A percentile compares a stretch with the other conserved stretches of the same genome.
Evolutionary conservation across 2,888 invertebrate genomes (phyloP).

Genomic region (Neoaliturus tenellus): DNA sequence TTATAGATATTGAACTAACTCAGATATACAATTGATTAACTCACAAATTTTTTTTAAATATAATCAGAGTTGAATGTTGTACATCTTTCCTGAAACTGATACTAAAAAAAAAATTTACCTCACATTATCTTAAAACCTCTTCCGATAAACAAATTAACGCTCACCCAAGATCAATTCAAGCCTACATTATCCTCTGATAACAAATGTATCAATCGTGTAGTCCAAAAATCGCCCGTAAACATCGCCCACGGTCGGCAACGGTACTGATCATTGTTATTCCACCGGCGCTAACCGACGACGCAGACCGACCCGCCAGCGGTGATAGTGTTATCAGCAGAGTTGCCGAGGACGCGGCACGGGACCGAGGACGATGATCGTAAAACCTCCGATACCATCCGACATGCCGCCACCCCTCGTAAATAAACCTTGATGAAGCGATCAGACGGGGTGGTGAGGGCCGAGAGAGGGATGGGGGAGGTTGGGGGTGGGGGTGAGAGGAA

Average conservation of each 20-base stretch:
- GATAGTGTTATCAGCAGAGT: neutral
- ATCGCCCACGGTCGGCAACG: neutral
- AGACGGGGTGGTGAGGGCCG: neutral
- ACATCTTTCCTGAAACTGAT: too few relatives aligned
- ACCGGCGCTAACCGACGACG: too few relatives aligned
- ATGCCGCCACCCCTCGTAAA: neutral
- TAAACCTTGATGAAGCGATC: neutral
- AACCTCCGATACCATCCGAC: constrained; percentile 14
- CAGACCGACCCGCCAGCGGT: neutral
- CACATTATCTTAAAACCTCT: too few relatives aligned
- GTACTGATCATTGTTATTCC: neutral
- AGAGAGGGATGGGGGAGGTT: neutral
- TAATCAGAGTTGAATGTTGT: too few relatives aligned
- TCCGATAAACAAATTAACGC: too few relatives aligned
- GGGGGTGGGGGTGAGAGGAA: neutral
- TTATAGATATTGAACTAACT: too few relatives aligned
- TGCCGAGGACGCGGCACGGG: neutral
- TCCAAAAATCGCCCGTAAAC: neutral
- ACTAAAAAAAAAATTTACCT: too few relatives aligned
- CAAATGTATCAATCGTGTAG: neutral
- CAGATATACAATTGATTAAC: too few relatives aligned
- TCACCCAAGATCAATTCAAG: neutral
- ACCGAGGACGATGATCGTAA: too few relatives aligned
- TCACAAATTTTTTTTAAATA: too few relatives aligned
- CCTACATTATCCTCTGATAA: neutral